Conservation (phyloP, 2,797 vertebrate species). For the Cirrhinus molitorella region DNA sequence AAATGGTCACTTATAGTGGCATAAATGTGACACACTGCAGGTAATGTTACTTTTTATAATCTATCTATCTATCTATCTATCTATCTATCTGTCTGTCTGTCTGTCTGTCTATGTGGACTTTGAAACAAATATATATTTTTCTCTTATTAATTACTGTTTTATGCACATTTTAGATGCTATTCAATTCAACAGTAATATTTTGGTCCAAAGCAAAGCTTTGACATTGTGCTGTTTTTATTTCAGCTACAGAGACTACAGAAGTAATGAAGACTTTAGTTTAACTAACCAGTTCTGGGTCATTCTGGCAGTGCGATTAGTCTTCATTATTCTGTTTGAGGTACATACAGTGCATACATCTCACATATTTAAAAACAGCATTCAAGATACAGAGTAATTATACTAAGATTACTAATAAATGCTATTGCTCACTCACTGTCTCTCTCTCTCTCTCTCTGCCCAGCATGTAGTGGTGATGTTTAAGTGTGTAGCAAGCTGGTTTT, state of each 20-base stretch:
- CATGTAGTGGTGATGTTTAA: conserved; percentile 91
- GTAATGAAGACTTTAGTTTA: conserved; percentile 77
- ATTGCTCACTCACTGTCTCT: background rate
- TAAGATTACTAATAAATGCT: background rate
- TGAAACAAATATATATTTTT: too few species aligned
- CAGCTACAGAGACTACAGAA: conserved; percentile 87
- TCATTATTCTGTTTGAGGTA: conserved; percentile 95
- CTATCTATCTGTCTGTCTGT: background rate
- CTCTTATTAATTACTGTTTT: background rate
- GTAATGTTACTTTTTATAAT: conserved; percentile 67
- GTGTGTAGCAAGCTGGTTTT: conserved; percentile 90
- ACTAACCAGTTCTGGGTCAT: conserved; percentile 92
- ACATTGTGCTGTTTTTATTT: conserved; percentile 25
- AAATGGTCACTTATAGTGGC: conserved; percentile 63
- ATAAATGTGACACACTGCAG: conserved; percentile 83
- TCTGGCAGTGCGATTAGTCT: conserved; percentile 88
- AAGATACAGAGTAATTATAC: background rate
- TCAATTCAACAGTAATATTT: background rate
- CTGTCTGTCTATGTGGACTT: too few species aligned
- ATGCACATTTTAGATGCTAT: background rate
- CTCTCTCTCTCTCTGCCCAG: conserved; percentile 73
- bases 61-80: background rate
- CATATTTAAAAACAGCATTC: conserved; percentile 5
- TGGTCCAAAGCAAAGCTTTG: background rate
- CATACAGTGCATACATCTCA: too few species aligned